Evolutionary conservation across 2,888 invertebrate genomes (phyloP), one percentile per base, ranked within the genome.

Genomic region (Orchesella flavescens): DNA sequence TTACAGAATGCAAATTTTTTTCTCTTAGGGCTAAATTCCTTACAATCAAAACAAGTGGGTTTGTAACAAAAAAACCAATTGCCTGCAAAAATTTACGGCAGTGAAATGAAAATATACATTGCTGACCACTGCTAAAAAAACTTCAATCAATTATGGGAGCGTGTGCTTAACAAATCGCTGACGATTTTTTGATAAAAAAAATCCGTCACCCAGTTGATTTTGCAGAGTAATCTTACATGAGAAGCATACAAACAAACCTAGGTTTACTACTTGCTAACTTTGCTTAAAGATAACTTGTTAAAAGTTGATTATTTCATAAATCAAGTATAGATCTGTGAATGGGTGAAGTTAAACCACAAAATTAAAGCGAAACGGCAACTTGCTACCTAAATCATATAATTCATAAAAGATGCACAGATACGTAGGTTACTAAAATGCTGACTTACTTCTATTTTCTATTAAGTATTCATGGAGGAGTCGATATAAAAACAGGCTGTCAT

Each of bases 281-380:
- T 34, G n/a, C 19, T 71, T 71, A 34, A n/a, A 5, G 3, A 21
- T 46, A 24, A 19, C 17, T 68, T 68, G 10, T 17, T 46, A 69
- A 78, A 69, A 74, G 81, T 81, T 75, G 74, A 81, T 81, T 74
- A 81, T 81, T 81, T 75, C 81, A 81, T 81, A 81, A 81, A 81
- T 81, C 81, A 81, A 81, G 61, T 75, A 81, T 75, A 68, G 81
- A 74, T 75, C 63, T 57, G 17, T 72, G 77, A 78, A 53, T 78
- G 71, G 63, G 57, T 63, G n/a, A 44, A 49, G 61, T 81, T 74
- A 49, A 79, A 55, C 63, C 71, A 72, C 71, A 19, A 53, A 79
- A 71, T 19, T 61, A 69, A 49, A 74, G 55, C 72, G 34, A n/a
- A 34, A 34, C 34, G 7, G 34, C 34, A 34, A 34, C 15, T 59